Percentiles rank a stretch among this genome's conserved stretches.
Evolutionary conservation across 2,888 invertebrate species (phyloP).

Genomic region (Calameuta filiformis): DNA sequence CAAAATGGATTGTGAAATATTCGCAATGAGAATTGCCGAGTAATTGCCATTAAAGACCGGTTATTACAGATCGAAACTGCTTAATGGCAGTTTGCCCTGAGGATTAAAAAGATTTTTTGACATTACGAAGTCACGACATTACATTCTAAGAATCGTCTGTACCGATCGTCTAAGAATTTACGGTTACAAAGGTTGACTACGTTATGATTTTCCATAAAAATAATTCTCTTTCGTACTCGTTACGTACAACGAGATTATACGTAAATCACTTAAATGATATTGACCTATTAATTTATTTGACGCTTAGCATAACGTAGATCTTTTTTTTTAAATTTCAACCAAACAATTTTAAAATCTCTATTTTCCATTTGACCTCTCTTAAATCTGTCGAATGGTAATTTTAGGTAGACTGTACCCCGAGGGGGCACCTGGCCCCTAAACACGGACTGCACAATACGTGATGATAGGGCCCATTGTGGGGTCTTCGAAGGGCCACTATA

Average conservation of each 20-base stretch:
- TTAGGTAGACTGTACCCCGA: conserved; percentile 5
- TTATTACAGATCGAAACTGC: background rate
- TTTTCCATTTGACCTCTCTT: background rate
- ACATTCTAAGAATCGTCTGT: background rate
- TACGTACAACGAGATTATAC: background rate
- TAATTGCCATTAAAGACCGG: background rate
- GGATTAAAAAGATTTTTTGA: background rate
- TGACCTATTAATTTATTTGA: background rate
- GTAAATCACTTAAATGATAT: background rate
- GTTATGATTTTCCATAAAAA: background rate
- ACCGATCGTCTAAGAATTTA: background rate
- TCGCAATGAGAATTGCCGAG: background rate
- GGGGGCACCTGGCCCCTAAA: conserved; percentile 24
- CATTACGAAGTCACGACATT: background rate
- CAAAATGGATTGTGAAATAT: background rate
- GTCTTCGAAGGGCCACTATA: conserved; percentile 12
- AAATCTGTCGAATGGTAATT: background rate
- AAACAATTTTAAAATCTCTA: background rate
- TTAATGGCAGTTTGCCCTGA: background rate
- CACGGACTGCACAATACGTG: conserved; percentile 20
- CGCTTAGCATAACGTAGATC: background rate
- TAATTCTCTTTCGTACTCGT: background rate
- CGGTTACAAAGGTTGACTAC: background rate
- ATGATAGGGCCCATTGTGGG: conserved; percentile 19
- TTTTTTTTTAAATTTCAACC: background rate